A percentile compares a stretch with the other conserved stretches of the same genome.
Evolutionary conservation across 2,797 vertebrate species (phyloP).

Genomic region (Mormyrus hasselquistii): DNA sequence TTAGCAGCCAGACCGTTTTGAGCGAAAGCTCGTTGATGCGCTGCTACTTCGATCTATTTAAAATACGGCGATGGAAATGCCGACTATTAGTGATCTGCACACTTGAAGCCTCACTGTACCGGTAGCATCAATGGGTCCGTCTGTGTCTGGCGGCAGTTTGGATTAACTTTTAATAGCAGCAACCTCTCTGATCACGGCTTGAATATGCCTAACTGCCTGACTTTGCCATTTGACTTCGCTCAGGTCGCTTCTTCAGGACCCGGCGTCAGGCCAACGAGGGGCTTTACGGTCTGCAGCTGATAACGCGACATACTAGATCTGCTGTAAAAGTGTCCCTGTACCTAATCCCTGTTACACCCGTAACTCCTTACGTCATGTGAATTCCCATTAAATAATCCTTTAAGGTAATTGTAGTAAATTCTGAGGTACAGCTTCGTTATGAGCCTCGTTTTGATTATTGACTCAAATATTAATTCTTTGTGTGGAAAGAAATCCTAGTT

Average conservation of each 20-base stretch:
- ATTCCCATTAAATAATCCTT: not conserved
- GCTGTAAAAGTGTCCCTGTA: not conserved
- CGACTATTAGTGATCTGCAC: not conserved
- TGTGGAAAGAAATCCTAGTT: not conserved
- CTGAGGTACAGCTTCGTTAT: not conserved
- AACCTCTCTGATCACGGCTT: not conserved
- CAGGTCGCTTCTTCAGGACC: not conserved
- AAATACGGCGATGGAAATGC: not conserved
- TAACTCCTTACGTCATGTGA: not conserved
- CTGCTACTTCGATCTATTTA: not conserved
- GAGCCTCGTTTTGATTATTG: not conserved
- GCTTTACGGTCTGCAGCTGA: not conserved
- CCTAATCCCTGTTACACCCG: not conserved
- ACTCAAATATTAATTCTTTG: not conserved
- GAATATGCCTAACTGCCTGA: not conserved
- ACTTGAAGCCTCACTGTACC: not conserved
- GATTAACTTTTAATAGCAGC: not conserved
- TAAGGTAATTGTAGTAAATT: not conserved
- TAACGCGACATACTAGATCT: not conserved
- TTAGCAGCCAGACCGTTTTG: not conserved
- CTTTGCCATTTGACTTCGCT: not conserved
- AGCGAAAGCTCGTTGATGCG: not conserved
- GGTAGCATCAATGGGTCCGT: not conserved
- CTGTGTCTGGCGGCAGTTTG: not conserved
- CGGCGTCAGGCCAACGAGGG: not conserved